These are phyloP conservation scores for Lepidonotus clava DNA, from an alignment of 2,888 invertebrate genomes.

Conservation along the genomic window DNA sequence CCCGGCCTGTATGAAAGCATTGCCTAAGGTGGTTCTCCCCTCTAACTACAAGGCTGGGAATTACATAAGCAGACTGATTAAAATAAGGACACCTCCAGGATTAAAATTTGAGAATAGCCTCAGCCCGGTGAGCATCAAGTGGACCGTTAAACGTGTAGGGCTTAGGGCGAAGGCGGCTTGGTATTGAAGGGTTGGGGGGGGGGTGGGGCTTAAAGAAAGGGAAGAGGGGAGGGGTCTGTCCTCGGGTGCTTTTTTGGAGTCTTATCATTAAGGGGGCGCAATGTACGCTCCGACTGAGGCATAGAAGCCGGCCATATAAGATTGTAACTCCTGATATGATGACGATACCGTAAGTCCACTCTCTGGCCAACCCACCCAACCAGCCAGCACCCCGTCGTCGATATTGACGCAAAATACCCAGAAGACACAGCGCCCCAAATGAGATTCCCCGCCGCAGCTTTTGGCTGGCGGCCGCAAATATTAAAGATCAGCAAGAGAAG, in stretches of 20 bases:
- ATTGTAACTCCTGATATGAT: conserved; percentile 15
- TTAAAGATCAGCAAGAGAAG: conserved; percentile 30
- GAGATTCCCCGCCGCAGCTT: conserved; percentile 34
- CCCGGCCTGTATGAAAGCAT: background rate
- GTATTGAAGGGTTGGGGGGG: conserved; percentile 4
- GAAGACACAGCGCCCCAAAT: conserved; percentile 12
- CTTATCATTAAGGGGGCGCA: conserved; percentile 20
- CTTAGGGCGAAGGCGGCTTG: background rate
- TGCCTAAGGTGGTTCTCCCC: conserved; percentile 38
- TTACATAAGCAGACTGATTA: conserved; percentile 49
- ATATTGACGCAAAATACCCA: conserved; percentile 42
- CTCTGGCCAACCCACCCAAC: background rate
- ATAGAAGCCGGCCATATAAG: conserved; percentile 5
- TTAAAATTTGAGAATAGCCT: conserved; percentile 33
- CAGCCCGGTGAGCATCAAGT: background rate
- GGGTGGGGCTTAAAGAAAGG: background rate
- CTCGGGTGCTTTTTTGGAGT: conserved; percentile 4
- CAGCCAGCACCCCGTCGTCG: conserved; percentile 2
- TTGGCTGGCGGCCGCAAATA: conserved; percentile 50
- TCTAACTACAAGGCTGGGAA: conserved; percentile 33
- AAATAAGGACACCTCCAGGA: conserved; percentile 52
- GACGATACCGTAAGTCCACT: background rate
- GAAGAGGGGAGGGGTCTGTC: background rate
- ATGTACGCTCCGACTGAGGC: conserved; percentile 17
- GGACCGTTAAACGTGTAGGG: background rate